Base-by-base conservation (phyloP, 2,797 vertebrate species). In the Malurus splendens region DNA sequence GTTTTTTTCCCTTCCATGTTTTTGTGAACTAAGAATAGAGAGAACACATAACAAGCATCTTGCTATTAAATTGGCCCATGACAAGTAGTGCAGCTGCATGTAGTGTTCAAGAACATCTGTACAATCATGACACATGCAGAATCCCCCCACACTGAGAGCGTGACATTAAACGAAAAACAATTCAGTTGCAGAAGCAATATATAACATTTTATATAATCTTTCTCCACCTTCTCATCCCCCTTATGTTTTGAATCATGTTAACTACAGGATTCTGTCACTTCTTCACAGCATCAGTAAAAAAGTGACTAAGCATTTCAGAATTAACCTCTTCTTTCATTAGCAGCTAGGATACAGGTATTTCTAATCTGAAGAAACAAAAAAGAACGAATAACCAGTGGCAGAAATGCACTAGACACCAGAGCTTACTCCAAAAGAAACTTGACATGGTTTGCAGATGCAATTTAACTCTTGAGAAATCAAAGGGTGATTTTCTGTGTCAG, bases 381-480 rank as follows among this genome's bases (percentile, higher is more conserved):
- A 39, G n/a, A 62, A 86, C 56, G 56, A 77, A 42, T 52, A 83
- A 33, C 41, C 28, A 39, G 28, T 0, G 1, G 15, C 50, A 91
- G 39, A 83, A 87, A 50, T 41, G 50, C 20, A 24, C 48, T 71
- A 62, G 61, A 61, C 36, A 61, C 12, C 62, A 56, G 47, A 47
- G 39, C 45, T 76, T 64, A 54, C 24, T 73, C 56, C 20, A 78
- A 73, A 66, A 64, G 67, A 73, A 82, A 41, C 76, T 44, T 91
- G 77, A 81, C 74, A 19, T 6, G 2, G 20, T 72, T 74, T 83
- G 66, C 54, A 90, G 87, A 36, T 60, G 71, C 64, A 92, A 44
- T 94, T 91, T 90, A 70, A 64, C 85, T 90, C 90, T 87, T 78
- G 67, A 90, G 77, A 87, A 91, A 92, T 94, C 82, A 86, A 67